Conservation (phyloP, 2,888 invertebrate genomes). For the Drosophila koepferae region DNA sequence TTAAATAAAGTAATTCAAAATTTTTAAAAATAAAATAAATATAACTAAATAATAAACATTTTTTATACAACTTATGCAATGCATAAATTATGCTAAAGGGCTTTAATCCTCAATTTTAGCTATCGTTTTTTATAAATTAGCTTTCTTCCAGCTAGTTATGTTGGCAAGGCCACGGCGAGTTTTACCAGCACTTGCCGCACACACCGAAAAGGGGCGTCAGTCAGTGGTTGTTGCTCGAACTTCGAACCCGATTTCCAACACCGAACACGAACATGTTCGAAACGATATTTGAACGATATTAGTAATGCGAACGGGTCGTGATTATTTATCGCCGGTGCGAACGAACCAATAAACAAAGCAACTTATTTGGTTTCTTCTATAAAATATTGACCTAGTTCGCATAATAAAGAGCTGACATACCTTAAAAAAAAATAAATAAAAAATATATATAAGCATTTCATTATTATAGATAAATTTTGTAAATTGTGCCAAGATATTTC, state of each 20-base stretch:
- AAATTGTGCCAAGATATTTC: background rate
- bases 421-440: background rate
- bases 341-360: background rate
- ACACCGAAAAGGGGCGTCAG: slow-evolving; percentile 51
- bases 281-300: slow-evolving; percentile 26
- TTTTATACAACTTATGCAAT: too few relatives aligned
- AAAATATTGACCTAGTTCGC: background rate
- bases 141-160: slow-evolving; percentile 24
- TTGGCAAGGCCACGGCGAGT: slow-evolving; percentile 21
- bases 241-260: slow-evolving; percentile 48
- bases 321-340: slow-evolving; percentile 7
- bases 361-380: background rate
- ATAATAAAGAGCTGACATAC: background rate
- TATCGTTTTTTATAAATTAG: background rate
- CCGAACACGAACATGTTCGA: slow-evolving; percentile 51
- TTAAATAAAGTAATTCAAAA: too few relatives aligned
- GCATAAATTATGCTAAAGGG: too few relatives aligned
- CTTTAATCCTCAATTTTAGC: background rate
- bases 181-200: slow-evolving; percentile 34
- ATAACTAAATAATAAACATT: background rate
- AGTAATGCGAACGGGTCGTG: slow-evolving; percentile 40
- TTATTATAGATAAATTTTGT: background rate
- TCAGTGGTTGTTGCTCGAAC: slow-evolving; percentile 58
- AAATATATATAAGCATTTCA: too few relatives aligned
- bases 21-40: background rate